These are phyloP conservation scores for Lycodopsis pacificus DNA, from an alignment of 2,797 vertebrate genomes.

Conservation along the genomic window DNA sequence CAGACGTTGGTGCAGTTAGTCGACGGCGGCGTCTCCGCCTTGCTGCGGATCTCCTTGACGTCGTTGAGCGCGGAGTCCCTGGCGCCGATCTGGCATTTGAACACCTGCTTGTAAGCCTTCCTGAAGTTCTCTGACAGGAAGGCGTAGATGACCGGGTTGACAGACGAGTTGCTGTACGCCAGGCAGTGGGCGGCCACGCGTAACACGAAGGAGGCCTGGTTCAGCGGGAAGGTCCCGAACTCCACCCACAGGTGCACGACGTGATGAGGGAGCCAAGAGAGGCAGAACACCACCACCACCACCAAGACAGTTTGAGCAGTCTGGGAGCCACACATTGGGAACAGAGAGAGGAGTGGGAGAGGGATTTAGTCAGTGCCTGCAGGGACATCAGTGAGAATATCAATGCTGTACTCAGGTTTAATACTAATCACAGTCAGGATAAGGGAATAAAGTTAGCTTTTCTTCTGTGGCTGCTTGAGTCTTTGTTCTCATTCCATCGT, in stretches of 20 bases:
- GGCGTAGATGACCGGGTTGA: constrained; percentile 98
- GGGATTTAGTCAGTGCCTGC: constrained; percentile 10
- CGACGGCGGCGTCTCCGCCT: constrained; percentile 89
- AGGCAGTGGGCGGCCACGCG: constrained; percentile 94
- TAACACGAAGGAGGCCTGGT: constrained; percentile 94
- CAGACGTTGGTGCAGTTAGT: constrained; percentile 96
- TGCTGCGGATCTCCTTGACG: constrained; percentile 89
- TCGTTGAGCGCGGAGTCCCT: constrained; percentile 82
- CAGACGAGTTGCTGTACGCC: constrained; percentile 98
- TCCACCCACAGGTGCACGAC: constrained; percentile 95
- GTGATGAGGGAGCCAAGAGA: constrained; percentile 98
- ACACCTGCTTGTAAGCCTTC: constrained; percentile 97
- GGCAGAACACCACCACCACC: constrained; percentile 97
- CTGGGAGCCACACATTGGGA: constrained; percentile 71
- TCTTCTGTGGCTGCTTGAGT: constrained; percentile 3
- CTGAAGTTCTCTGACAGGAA: constrained; percentile 99
- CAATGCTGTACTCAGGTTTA: constrained; percentile 1
- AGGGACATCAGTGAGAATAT: neutral
- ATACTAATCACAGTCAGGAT: neutral
- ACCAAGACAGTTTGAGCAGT: constrained; percentile 97
- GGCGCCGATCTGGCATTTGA: constrained; percentile 86
- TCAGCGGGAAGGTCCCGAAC: constrained; percentile 95
- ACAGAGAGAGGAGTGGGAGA: neutral
- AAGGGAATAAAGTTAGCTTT: neutral
- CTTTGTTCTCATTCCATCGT: neutral